Evolutionary conservation across 2,797 vertebrate genomes (phyloP).

Genomic region (Pseudopleuronectes americanus): DNA sequence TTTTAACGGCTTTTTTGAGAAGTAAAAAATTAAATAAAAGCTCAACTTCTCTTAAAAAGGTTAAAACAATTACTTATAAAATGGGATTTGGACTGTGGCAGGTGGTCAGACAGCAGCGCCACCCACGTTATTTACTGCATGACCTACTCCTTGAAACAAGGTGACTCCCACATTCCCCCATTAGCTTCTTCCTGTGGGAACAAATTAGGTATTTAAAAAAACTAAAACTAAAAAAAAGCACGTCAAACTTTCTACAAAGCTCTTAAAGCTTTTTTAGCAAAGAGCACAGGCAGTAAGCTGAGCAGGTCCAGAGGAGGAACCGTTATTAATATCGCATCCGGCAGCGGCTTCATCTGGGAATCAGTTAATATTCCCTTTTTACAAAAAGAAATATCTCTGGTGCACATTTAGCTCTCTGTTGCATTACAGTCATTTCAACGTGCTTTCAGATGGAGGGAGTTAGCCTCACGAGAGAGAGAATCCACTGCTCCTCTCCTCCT

Average conservation of each 20-base stretch:
- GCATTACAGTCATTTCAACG: constrained; percentile 13
- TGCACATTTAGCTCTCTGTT: constrained; percentile 21
- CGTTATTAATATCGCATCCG: neutral
- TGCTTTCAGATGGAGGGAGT: constrained; percentile 35
- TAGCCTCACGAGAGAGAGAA: constrained; percentile 19
- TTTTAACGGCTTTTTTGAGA: too few species aligned
- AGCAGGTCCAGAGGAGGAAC: neutral
- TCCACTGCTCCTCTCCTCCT: constrained; percentile 19
- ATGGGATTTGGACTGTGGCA: constrained; percentile 2
- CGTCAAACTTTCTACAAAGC: neutral
- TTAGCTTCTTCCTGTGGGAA: constrained; percentile 2
- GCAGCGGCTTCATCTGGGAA: neutral
- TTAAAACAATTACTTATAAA: constrained; percentile 21
- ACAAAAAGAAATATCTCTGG: neutral
- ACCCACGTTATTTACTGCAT: constrained; percentile 24
- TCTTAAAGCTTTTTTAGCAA: constrained; percentile 1
- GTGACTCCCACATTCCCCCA: neutral
- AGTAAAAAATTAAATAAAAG: neutral
- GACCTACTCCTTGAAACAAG: constrained; percentile 18
- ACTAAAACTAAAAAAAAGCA: neutral
- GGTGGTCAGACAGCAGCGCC: constrained; percentile 28
- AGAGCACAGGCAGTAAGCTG: neutral
- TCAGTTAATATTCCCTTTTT: neutral
- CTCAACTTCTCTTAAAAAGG: neutral
- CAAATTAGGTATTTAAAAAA: neutral